These are phyloP conservation scores for Chelon auratus DNA, from an alignment of 2,797 vertebrate genomes.

Conservation along the genomic window DNA sequence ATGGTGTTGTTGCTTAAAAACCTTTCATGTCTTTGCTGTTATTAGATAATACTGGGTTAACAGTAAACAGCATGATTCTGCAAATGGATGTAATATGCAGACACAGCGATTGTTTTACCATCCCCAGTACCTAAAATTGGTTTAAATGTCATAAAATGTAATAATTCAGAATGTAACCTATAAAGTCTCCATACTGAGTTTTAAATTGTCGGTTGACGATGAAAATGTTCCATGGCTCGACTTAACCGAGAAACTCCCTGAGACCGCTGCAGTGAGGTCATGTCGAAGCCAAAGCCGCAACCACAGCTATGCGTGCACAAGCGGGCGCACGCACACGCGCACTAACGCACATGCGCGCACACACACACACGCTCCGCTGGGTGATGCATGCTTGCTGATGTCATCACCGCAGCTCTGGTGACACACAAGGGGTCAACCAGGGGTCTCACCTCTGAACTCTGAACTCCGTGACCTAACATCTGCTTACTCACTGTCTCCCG, in stretches of 20 bases:
- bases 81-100: conserved; percentile 79
- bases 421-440: conserved; percentile 69
- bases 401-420: conserved; percentile 72
- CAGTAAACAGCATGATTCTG: conserved; percentile 78
- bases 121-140: conserved; percentile 65
- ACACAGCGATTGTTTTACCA: conserved; percentile 74
- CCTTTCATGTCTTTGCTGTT: conserved; percentile 82
- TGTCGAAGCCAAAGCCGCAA: conserved; percentile 79
- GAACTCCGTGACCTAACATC: conserved; percentile 66
- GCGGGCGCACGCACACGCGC: conserved; percentile 69
- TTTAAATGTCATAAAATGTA: conserved; percentile 74
- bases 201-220: conserved; percentile 75
- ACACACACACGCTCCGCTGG: conserved; percentile 69
- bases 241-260: conserved; percentile 77
- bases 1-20: conserved; percentile 81
- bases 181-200: conserved; percentile 70
- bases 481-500: conserved; percentile 37
- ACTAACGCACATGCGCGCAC: conserved; percentile 65
- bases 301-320: conserved; percentile 76
- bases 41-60: conserved; percentile 83
- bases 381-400: conserved; percentile 77
- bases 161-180: conserved; percentile 73
- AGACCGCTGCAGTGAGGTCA: conserved; percentile 73
- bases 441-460: conserved; percentile 71
- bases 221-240: conserved; percentile 79